These are phyloP conservation scores for Thecocarcelia acutangulata DNA, from an alignment of 2,888 invertebrate species.

Conservation along the genomic window DNA sequence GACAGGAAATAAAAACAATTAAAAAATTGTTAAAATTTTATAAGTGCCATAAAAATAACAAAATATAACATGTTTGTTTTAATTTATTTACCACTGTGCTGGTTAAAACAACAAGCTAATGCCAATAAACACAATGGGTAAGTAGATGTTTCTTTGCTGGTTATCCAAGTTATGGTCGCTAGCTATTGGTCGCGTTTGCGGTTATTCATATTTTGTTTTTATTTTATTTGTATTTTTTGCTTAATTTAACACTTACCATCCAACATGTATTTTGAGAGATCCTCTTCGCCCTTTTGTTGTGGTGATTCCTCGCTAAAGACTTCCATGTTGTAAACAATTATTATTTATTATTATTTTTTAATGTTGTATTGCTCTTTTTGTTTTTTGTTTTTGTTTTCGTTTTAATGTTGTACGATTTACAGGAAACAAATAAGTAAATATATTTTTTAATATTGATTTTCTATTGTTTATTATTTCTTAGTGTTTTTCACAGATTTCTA, in stretches of 20 bases:
- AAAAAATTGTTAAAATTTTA: too few species aligned
- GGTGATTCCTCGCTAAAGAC: constrained; percentile 72
- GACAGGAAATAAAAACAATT: too few species aligned
- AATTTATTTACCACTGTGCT: constrained; percentile 29
- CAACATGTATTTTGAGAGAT: constrained; percentile 74
- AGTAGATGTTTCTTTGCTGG: neutral
- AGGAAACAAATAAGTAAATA: constrained; percentile 21
- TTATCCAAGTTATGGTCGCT: constrained; percentile 11
- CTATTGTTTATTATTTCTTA: constrained; percentile 37
- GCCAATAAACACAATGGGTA: constrained; percentile 10
- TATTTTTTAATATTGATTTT: constrained; percentile 24
- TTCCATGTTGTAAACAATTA: constrained; percentile 70
- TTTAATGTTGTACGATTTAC: constrained; percentile 4
- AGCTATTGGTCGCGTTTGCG: constrained; percentile 22
- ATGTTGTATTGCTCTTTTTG: neutral
- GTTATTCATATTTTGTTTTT: neutral
- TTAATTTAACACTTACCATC: constrained; percentile 72
- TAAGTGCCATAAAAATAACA: too few species aligned
- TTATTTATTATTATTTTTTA: constrained; percentile 35
- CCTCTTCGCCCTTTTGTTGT: constrained; percentile 72
- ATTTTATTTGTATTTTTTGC: neutral
- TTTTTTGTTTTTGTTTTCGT: constrained; percentile 7
- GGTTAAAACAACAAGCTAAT: constrained; percentile 6
- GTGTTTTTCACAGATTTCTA: constrained; percentile 8
- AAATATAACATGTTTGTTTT: neutral